phyloP scores from a whole-genome alignment of 2,797 vertebrate species.

The Tapirus indicus region DNA sequence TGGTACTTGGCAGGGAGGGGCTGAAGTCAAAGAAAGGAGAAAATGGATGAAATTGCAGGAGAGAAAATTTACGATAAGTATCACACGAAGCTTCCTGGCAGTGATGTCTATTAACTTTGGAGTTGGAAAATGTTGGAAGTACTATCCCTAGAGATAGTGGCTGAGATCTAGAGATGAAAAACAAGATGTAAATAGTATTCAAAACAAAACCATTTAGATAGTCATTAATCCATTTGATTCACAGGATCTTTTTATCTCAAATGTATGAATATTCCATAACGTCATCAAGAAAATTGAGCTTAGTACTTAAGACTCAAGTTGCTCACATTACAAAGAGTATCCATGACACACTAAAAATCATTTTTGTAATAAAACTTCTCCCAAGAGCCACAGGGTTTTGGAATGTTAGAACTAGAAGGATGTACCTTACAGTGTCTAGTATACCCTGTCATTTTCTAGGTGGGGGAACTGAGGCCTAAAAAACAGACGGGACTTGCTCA shows the following conservation, averaged over 20 bases:
- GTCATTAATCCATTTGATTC: constrained; percentile 63
- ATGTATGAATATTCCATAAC: constrained; percentile 37
- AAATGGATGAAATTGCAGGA: constrained; percentile 65
- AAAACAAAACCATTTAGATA: constrained; percentile 58
- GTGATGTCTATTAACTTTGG: constrained; percentile 58
- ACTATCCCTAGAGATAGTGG: constrained; percentile 59
- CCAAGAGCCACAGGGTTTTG: neutral
- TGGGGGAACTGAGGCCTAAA: neutral
- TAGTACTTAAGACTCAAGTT: constrained; percentile 47
- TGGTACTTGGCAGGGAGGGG: neutral
- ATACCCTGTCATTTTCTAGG: constrained; percentile 6
- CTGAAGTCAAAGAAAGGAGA: constrained; percentile 12
- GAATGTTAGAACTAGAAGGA: neutral
- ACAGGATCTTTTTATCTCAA: constrained; percentile 28
- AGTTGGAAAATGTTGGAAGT: constrained; percentile 66
- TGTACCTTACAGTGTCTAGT: neutral
- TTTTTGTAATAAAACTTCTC: neutral
- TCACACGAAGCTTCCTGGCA: constrained; percentile 40
- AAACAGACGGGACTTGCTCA: neutral
- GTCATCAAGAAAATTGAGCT: constrained; percentile 59
- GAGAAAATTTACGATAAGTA: constrained; percentile 57
- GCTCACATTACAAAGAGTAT: neutral
- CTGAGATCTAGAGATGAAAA: constrained; percentile 55
- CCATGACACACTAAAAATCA: neutral
- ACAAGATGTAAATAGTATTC: constrained; percentile 49